Conservation (phyloP, 2,888 invertebrate species). For the Coenonympha glycerion region DNA sequence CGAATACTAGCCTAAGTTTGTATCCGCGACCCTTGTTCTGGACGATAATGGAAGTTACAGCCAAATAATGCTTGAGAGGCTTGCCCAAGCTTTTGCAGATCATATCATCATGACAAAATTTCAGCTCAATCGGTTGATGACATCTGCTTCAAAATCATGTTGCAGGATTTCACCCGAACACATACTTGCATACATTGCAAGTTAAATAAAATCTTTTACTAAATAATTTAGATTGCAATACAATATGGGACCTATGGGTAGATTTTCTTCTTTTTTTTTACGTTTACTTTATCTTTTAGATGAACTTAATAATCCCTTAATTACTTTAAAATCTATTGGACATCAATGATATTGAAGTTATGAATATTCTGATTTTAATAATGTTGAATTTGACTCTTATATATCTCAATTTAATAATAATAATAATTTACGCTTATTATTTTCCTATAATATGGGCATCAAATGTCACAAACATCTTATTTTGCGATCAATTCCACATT, state of each 20-base stretch:
- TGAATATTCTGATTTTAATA: constrained; percentile 78
- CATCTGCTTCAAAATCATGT: too few relatives aligned
- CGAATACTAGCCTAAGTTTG: constrained; percentile 67
- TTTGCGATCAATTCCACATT: too few relatives aligned
- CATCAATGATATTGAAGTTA: constrained; percentile 82
- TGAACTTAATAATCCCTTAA: constrained; percentile 68
- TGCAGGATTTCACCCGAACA: too few relatives aligned
- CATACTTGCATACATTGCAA: too few relatives aligned
- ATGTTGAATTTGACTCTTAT: constrained; percentile 33
- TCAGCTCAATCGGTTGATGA: too few relatives aligned
- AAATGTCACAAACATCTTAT: too few relatives aligned
- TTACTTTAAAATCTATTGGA: constrained; percentile 79
- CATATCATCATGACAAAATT: too few relatives aligned
- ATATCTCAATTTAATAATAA: constrained; percentile 20
- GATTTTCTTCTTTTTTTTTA: constrained; percentile 78
- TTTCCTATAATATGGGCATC: too few relatives aligned
- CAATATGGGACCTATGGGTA: too few relatives aligned
- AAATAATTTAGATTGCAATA: too few relatives aligned
- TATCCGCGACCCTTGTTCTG: constrained; percentile 36
- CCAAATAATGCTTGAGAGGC: background rate
- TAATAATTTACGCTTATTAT: constrained; percentile 22
- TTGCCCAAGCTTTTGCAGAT: too few relatives aligned
- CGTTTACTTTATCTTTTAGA: constrained; percentile 78
- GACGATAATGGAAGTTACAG: background rate
- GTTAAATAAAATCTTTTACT: too few relatives aligned